Evolutionary conservation across 2,797 vertebrate genomes (phyloP).

Genomic region (Acanthurus leucopareius): DNA sequence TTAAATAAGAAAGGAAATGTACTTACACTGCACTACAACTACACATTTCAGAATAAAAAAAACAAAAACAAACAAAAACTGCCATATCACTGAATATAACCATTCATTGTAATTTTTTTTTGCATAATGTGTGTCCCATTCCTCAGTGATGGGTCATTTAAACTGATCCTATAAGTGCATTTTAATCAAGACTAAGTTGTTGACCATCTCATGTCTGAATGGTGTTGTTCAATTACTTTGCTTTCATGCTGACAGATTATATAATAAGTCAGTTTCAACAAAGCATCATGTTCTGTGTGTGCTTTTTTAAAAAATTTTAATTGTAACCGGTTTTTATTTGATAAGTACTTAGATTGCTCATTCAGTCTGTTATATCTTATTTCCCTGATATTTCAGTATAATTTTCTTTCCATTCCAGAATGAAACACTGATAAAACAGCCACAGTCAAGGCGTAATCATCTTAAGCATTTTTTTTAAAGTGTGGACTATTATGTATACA

Average conservation of each 20-base stretch:
- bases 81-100: too few relatives aligned
- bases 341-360: neutral
- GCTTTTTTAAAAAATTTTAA: neutral
- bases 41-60: too few relatives aligned
- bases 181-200: neutral
- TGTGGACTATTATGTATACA: slow-evolving; percentile 50
- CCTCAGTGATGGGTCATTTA: neutral
- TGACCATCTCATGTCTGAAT: too few relatives aligned
- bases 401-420: slow-evolving; percentile 2
- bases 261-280: neutral
- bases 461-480: slow-evolving; percentile 51
- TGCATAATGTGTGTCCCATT: neutral
- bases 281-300: neutral
- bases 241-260: neutral
- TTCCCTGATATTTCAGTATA: neutral
- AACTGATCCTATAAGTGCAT: neutral
- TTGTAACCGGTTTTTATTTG: neutral
- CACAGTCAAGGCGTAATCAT: slow-evolving; percentile 12
- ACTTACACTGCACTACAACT: too few relatives aligned
- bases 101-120: neutral
- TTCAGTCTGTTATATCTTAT: neutral
- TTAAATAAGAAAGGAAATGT: neutral
- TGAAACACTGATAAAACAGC: neutral
- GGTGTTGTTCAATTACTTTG: neutral
- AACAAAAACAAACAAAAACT: too few relatives aligned